A percentile compares a stretch with the other conserved stretches of the same genome.
Conservation (phyloP, 2,888 invertebrate genomes). For the Nebria salina region DNA sequence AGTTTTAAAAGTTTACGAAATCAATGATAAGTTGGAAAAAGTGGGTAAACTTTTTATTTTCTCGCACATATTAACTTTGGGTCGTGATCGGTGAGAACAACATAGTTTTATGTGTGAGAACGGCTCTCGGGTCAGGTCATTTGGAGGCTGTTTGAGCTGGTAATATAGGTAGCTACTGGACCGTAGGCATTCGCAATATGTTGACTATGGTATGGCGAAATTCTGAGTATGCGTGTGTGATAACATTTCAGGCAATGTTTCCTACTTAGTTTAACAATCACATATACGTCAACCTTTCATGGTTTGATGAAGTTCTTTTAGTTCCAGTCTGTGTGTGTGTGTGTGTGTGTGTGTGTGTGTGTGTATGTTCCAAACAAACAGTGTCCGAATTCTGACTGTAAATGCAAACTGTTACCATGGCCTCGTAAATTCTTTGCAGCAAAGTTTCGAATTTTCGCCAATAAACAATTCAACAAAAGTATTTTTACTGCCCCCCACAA, state of each 20-base stretch:
- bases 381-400: conserved; percentile 25
- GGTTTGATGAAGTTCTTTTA: not conserved
- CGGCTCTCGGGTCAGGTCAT: not conserved
- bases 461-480: conserved; percentile 29
- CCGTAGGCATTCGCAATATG: not conserved
- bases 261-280: not conserved
- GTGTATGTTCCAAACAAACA: not conserved
- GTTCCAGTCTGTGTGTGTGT: not conserved
- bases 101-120: not conserved
- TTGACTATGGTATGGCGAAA: not conserved
- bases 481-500: conserved; percentile 6
- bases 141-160: not conserved
- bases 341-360: conserved; percentile 3
- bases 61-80: not conserved
- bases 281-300: not conserved
- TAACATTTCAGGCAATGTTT: not conserved
- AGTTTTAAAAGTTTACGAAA: no score
- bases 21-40: not conserved
- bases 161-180: not conserved
- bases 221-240: not conserved
- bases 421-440: conserved; percentile 34
- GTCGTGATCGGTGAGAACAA: not conserved
- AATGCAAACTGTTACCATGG: conserved; percentile 35
- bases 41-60: not conserved
- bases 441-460: conserved; percentile 25